These are phyloP conservation scores for Clunio marinus DNA, from an alignment of 2,888 invertebrate species.

Conservation along the genomic window DNA sequence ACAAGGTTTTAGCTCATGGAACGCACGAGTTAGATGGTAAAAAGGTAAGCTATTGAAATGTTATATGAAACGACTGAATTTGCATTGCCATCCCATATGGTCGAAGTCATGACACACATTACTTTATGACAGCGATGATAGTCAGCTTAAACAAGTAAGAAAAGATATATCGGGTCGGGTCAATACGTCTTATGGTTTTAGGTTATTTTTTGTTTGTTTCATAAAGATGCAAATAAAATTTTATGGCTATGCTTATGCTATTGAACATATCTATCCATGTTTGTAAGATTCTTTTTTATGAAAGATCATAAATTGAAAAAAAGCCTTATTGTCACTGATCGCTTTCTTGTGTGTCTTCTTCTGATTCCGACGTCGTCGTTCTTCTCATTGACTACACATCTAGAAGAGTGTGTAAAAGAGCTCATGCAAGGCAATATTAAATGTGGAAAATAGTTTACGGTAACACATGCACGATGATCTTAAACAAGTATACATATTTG, in stretches of 20 bases:
- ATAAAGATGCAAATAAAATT: constrained; percentile 39
- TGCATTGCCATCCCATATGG: neutral
- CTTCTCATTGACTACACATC: neutral
- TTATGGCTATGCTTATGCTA: constrained; percentile 28
- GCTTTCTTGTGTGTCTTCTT: constrained; percentile 28
- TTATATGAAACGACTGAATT: neutral
- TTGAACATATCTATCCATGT: constrained; percentile 35
- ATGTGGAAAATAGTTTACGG: constrained; percentile 14
- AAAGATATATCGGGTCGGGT: neutral
- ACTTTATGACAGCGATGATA: constrained; percentile 14
- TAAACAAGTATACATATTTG: neutral
- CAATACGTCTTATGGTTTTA: constrained; percentile 22
- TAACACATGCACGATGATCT: constrained; percentile 31
- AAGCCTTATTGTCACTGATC: constrained; percentile 39
- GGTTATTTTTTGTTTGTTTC: constrained; percentile 32
- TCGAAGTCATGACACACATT: neutral
- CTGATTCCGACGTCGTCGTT: neutral
- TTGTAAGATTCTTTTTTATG: constrained; percentile 25
- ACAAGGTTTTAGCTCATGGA: constrained; percentile 97
- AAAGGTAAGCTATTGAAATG: constrained; percentile 83
- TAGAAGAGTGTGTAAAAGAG: constrained; percentile 17
- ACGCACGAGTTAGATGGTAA: constrained; percentile 99
- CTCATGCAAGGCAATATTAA: constrained; percentile 12
- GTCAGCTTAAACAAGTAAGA: constrained; percentile 2
- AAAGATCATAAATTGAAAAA: constrained; percentile 39